Percentiles rank a stretch among this genome's conserved stretches.
Conservation (phyloP, 2,113 vertebrate species). For the Chionodraco myersi region DNA sequence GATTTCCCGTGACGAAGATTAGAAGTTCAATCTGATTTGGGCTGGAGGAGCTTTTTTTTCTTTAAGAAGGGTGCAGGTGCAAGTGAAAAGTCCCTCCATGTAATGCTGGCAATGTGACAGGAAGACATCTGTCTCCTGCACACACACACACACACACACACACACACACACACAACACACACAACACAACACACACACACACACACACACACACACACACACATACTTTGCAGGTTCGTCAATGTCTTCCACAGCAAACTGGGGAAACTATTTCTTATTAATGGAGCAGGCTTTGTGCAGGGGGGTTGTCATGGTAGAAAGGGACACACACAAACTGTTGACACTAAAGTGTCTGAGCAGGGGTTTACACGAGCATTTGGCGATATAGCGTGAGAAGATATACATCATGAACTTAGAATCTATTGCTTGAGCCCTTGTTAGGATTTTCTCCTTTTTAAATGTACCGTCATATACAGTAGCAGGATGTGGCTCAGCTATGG, state of each 20-base stretch:
- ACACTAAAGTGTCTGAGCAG: not conserved
- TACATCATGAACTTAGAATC: not conserved
- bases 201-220: not conserved
- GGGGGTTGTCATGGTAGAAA: no score
- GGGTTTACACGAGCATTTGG: not conserved
- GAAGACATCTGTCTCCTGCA: not conserved
- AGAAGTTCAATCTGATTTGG: constrained; percentile 39
- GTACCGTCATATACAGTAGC: not conserved
- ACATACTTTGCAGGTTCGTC: not conserved
- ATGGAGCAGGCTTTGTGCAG: no score
- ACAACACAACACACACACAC: no score
- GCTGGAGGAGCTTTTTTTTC: not conserved
- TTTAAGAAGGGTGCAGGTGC: not conserved
- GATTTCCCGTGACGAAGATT: constrained; percentile 16
- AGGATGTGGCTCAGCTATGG: not conserved
- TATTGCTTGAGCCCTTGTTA: not conserved
- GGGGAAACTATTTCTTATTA: no score
- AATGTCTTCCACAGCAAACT: not conserved
- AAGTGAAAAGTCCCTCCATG: constrained; percentile 6
- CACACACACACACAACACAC: no score
- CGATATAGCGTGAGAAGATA: not conserved
- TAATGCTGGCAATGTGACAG: constrained; percentile 24
- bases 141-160: no score
- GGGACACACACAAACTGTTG: not conserved
- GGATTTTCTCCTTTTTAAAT: not conserved